Percentiles rank a stretch among this genome's conserved stretches.
Conservation (phyloP, 2,888 invertebrate genomes). For the Morpho helenor region DNA sequence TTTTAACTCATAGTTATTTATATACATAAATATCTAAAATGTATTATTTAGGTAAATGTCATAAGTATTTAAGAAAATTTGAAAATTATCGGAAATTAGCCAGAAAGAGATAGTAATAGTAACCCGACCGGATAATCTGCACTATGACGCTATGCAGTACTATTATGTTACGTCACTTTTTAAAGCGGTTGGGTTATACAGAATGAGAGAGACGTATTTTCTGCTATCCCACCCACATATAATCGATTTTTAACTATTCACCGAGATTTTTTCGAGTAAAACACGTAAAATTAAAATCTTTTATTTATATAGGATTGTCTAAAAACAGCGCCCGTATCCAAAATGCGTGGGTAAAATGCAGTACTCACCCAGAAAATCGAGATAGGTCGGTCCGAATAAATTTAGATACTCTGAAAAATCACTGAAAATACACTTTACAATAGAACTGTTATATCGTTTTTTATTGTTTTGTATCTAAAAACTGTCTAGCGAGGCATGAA, state of each 20-base stretch:
- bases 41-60: too few relatives aligned
- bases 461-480: constrained; percentile 49
- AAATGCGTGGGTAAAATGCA: constrained; percentile 39
- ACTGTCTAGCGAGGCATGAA: constrained; percentile 32
- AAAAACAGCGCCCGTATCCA: constrained; percentile 5
- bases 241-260: constrained; percentile 73
- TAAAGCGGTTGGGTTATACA: constrained; percentile 57
- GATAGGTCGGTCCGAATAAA: constrained; percentile 64
- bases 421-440: constrained; percentile 63
- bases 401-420: constrained; percentile 70
- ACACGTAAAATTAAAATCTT: constrained; percentile 3
- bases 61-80: constrained; percentile 4
- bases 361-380: constrained; percentile 67
- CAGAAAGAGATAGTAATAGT: constrained; percentile 35
- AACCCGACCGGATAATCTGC: constrained; percentile 49
- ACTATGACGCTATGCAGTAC: constrained; percentile 43
- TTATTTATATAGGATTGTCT: constrained; percentile 5
- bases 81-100: constrained; percentile 22
- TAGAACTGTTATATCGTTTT: constrained; percentile 43
- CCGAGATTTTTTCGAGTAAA: constrained; percentile 24
- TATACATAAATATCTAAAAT: too few relatives aligned
- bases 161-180: constrained; percentile 57
- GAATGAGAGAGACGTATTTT: constrained; percentile 44
- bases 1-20: too few relatives aligned
- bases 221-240: constrained; percentile 70